A percentile compares a stretch with the other conserved stretches of the same genome.
phyloP scores from a whole-genome alignment of 2,888 invertebrate genomes.

The Germaria angustata region DNA sequence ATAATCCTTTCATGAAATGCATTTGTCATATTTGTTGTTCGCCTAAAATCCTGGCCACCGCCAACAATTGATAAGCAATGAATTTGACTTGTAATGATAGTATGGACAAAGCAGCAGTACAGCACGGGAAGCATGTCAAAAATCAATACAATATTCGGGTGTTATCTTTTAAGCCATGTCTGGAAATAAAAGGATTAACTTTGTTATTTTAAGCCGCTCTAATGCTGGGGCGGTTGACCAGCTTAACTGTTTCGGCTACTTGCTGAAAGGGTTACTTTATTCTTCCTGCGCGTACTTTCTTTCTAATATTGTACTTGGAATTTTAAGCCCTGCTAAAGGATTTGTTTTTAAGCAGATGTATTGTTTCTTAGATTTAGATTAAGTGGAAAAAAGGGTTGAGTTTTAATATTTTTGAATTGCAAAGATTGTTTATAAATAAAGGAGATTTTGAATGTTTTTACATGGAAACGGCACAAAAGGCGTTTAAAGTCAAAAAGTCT shows the following conservation, averaged over 20 bases:
- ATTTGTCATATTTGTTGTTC: conserved; percentile 7
- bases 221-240: conserved; percentile 55
- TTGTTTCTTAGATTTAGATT: neutral
- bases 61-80: conserved; percentile 18
- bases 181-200: conserved; percentile 46
- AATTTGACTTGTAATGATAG: conserved; percentile 28
- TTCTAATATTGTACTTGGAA: conserved; percentile 25
- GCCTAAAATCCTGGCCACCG: conserved; percentile 20
- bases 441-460: conserved; percentile 4
- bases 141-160: conserved; percentile 36
- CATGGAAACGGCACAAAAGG: neutral
- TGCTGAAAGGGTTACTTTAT: conserved; percentile 60
- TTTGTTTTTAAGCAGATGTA: conserved; percentile 41
- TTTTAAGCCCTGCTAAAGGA: conserved; percentile 32
- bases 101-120: neutral
- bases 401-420: neutral
- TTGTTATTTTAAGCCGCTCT: conserved; percentile 13
- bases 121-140: conserved; percentile 49
- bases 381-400: conserved; percentile 31
- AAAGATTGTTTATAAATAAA: conserved; percentile 42
- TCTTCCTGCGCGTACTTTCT: neutral
- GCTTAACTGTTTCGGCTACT: conserved; percentile 65
- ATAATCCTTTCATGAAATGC: neutral
- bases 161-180: conserved; percentile 39
- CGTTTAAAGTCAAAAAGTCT: conserved; percentile 61